Base-by-base conservation (phyloP, 2,113 vertebrate species). In the Osmerus mordax region DNA sequence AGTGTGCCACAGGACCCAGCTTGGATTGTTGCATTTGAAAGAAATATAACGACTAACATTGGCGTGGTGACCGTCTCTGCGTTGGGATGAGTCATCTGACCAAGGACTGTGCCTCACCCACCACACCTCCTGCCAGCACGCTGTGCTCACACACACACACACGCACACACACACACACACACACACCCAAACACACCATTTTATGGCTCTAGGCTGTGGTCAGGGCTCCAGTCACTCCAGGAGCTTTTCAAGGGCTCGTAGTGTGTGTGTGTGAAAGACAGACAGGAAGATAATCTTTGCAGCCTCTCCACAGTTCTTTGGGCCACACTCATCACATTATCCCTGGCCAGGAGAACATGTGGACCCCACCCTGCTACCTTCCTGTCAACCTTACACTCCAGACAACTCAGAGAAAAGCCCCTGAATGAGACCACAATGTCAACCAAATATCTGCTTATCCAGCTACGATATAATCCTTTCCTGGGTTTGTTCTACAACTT, bases 81-180 rank as follows among this genome's bases (percentile, higher is more conserved):
- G 72, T 76, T 65, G 59, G 52, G 74, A 83, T 87, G 88, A 85
- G 77, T 86, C 86, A 89, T 86, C 68, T 79, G 80, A 87, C 80
- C 83, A 77, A 79, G 82, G 82, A 84, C 53, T 70, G 73, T 65
- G 79, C 81, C 80, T 86, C 80, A 74, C 80, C 80, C 81, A 78
- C 81, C 68, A 51, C 75, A 68, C 69, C 9, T 72, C 63, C 84
- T 75, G 78, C 67, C 76, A 82, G 23, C 66, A 73, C 74, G 70
- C 32, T 70, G 73, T 77, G 82, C 75, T 58, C 41, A 21, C 32
- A 72, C 51, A 67, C 13, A 32, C 29, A 65, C 47, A 29, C 64
- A 72, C 58, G 32, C 63, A 21, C 14, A n/a, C n/a, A n/a, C n/a
- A n/a, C n/a, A n/a, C n/a, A n/a, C 41, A 21, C 32, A 72, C 51